Evolutionary conservation across 2,113 vertebrate genomes (phyloP).

Genomic region (Cottus gobio): DNA sequence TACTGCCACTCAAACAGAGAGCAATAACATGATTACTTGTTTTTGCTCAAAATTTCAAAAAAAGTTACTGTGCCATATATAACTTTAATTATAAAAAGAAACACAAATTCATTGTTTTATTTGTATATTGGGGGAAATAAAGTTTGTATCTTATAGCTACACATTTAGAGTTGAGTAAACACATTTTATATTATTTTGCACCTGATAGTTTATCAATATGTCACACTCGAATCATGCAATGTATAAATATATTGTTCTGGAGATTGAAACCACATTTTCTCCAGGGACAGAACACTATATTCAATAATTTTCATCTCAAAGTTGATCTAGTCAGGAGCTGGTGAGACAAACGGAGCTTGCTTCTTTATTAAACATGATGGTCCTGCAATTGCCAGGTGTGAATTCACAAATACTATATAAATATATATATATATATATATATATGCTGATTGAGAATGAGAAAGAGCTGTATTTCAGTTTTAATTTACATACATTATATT

Average conservation of each 20-base stretch:
- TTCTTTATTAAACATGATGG: background rate
- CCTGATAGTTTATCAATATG: background rate
- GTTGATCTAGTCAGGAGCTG: background rate
- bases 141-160: background rate
- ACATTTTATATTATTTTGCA: background rate
- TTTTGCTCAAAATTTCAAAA: background rate
- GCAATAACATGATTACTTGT: background rate
- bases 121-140: background rate
- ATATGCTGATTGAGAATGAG: background rate
- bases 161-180: background rate
- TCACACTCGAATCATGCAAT: background rate
- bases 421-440: background rate
- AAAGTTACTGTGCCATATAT: background rate
- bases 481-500: background rate
- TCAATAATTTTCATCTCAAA: background rate
- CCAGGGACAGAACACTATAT: background rate
- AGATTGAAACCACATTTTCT: background rate
- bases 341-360: background rate
- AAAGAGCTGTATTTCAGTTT: background rate
- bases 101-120: background rate
- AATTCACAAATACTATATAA: no score
- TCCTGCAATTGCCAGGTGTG: background rate
- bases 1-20: constrained; percentile 30
- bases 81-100: background rate
- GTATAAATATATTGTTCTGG: background rate